Base-by-base conservation (phyloP, 2,113 vertebrate genomes). In the Clupea harengus region DNA sequence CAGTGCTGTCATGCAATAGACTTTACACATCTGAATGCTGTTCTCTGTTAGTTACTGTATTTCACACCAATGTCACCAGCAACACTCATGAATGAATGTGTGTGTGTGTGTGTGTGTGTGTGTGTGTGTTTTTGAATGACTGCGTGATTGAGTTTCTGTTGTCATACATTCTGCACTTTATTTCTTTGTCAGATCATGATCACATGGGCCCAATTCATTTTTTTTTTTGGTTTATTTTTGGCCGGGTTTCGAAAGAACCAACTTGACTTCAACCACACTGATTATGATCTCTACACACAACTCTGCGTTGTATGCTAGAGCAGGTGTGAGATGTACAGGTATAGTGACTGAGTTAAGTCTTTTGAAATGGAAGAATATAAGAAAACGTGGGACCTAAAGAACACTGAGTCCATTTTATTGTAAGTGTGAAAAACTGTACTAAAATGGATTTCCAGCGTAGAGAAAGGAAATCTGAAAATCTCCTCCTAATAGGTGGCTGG, bases 151-250 rank as follows among this genome's bases (percentile, higher is more conserved):
- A 32, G n/a, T 88, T 47, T 82, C 81, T 81, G 78, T 82, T 57
- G 49, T 88, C 83, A 49, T 84, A 83, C 75, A 80, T 87, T 81
- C 88, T 90, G 89, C 89, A 90, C 89, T 90, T 90, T 90, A 90
- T 90, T 84, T 67, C 85, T 25, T 45, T 39, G 25, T 78, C 72
- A 17, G 72, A 78, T 78, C 72, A 78, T 67, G 22, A 67, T 44
- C 72, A 78, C 11, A 78, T 78, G 28, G 72, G 32, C 72, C 13
- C 72, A 67, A n/a, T 28, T 67, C 2, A 1, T 39, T 39, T 39
- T 39, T 39, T 39, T 39, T n/a, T 0, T n/a, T 8, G 6, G 3
- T 9, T 15, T 32, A 0, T 28, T 32, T 78, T 78, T 32, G 3
- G 28, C 28, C 72, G 3, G 54, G 5, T 60, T 60, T 60, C 28